Percentiles rank a stretch among this genome's conserved stretches.
These are phyloP conservation scores for Cryptotis parvus DNA, from an alignment of 2,113 vertebrate species.

Conservation along the genomic window DNA sequence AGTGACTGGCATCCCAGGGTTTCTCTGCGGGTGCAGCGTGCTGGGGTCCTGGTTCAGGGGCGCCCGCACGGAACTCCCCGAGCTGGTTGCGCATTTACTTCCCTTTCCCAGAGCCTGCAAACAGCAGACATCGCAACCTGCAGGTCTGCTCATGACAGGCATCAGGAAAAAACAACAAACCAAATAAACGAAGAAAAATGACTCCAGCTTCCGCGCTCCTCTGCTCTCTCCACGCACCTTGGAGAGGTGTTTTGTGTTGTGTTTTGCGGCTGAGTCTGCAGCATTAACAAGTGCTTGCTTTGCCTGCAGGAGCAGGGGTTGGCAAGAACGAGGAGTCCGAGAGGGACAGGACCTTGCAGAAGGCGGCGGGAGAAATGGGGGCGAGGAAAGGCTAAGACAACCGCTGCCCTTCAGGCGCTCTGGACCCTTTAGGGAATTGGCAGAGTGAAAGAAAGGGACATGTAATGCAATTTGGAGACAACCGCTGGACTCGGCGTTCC, in stretches of 20 bases:
- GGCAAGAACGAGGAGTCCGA: not conserved
- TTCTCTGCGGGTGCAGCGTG: rapidly evolving
- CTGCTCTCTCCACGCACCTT: not conserved
- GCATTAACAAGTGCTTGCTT: not conserved
- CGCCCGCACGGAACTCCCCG: not conserved
- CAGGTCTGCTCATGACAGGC: not conserved
- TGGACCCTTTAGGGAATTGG: not conserved
- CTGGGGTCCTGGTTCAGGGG: rapidly evolving
- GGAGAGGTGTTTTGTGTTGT: not conserved
- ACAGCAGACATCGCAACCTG: not conserved
- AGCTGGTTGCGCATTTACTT: not conserved
- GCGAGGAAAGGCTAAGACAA: not conserved
- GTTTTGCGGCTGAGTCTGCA: not conserved
- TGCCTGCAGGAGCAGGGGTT: not conserved
- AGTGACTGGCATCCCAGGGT: not conserved
- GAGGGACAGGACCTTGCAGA: rapidly evolving
- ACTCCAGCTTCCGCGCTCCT: not conserved
- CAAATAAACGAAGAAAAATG: not conserved
- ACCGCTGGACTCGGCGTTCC: no score
- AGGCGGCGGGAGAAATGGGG: not conserved
- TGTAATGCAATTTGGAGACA: no score
- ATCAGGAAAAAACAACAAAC: not conserved
- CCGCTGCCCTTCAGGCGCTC: not conserved
- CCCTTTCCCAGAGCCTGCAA: not conserved
- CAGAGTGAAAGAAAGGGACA: not conserved